These are phyloP conservation scores for Yponomeuta malinellus DNA, from an alignment of 2,888 invertebrate species.

Conservation along the genomic window DNA sequence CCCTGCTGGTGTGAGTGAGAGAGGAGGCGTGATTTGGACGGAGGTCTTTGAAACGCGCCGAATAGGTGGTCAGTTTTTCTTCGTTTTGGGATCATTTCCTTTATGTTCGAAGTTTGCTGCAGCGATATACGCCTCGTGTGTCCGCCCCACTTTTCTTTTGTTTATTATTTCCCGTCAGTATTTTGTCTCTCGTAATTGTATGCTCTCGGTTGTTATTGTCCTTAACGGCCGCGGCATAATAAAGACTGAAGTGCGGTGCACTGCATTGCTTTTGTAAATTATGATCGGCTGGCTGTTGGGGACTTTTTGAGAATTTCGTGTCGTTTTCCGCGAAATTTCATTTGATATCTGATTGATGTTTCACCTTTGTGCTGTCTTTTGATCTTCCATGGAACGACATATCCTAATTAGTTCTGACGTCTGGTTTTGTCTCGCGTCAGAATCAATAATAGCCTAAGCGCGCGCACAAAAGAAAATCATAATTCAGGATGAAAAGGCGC, in stretches of 20 bases:
- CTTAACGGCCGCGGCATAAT: slow-evolving; percentile 14
- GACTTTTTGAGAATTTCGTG: neutral
- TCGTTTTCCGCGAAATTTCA: neutral
- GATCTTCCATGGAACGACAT: neutral
- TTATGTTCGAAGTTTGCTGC: slow-evolving; percentile 22
- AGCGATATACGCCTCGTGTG: slow-evolving; percentile 35
- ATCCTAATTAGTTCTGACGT: neutral
- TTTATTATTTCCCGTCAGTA: slow-evolving; percentile 16
- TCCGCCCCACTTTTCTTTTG: slow-evolving; percentile 41
- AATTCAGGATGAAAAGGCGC: slow-evolving; percentile 1
- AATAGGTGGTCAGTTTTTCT: slow-evolving; percentile 14
- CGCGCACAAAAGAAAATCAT: slow-evolving; percentile 1
- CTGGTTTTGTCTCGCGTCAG: neutral
- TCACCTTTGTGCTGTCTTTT: neutral
- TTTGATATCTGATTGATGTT: neutral
- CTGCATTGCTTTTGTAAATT: neutral
- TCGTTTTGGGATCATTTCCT: slow-evolving; percentile 19
- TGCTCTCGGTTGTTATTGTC: slow-evolving; percentile 18
- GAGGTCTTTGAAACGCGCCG: slow-evolving; percentile 9
- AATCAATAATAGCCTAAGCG: neutral
- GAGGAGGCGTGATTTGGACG: neutral
- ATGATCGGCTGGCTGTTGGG: neutral
- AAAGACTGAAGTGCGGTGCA: slow-evolving; percentile 6
- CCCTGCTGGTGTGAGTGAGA: neutral
- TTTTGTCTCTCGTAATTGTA: slow-evolving; percentile 20